A percentile compares a stretch with the other conserved stretches of the same genome.
Conservation (phyloP, 2,797 vertebrate genomes). For the Lepilemur septentrionalis region DNA sequence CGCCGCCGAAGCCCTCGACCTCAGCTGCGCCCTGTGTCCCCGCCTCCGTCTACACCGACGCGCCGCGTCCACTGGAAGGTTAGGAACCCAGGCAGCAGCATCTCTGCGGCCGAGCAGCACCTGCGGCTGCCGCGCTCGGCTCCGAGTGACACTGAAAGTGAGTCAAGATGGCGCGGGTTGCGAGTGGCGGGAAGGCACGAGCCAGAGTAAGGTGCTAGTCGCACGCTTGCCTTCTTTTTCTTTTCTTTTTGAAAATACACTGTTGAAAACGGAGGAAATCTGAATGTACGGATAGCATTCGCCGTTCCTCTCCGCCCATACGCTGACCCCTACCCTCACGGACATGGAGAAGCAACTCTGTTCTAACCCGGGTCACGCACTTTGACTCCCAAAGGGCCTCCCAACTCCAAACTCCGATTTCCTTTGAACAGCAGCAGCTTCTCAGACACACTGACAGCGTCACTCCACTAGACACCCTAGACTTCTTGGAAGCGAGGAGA, state of each 20-base stretch:
- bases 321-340: background rate
- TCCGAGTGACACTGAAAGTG: background rate
- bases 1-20: background rate
- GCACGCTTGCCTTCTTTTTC: background rate
- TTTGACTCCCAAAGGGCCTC: background rate
- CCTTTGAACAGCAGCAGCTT: background rate
- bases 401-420: background rate
- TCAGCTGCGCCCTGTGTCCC: background rate
- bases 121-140: background rate
- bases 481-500: constrained; percentile 16
- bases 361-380: background rate
- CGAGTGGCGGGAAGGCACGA: background rate
- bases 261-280: background rate
- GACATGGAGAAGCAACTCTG: background rate
- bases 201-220: background rate
- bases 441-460: background rate
- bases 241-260: background rate
- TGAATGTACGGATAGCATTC: background rate
- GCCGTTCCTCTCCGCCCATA: background rate
- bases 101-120: background rate
- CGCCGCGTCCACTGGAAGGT: background rate
- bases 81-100: background rate
- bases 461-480: background rate
- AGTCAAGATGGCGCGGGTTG: constrained; percentile 44
- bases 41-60: background rate